Evolutionary conservation across 2,113 vertebrate species (phyloP), one percentile per base, ranked within the genome.

Genomic region (Ammodytes dubius): DNA sequence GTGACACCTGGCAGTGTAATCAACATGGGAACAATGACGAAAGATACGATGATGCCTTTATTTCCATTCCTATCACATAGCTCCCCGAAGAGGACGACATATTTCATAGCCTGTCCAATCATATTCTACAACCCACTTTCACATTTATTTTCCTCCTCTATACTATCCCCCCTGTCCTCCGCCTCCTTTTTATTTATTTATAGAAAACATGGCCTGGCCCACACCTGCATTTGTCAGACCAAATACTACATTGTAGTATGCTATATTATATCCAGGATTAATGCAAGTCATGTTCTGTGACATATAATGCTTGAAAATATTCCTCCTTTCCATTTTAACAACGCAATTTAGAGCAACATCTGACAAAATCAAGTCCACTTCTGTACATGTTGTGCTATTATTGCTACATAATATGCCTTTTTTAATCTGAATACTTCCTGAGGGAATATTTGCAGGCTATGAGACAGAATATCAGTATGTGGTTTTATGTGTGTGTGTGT

Each of bases 41-140:
- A 15, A 58, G 73, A 49, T 70, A 12, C 39, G 49, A 84, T 77
- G 47, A 70, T 70, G 70, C 1, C 15, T 71, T 83, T 65, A 82
- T 82, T 89, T 85, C 70, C 71, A 75, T 80, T 77, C 58, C 71
- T 43, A 7, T 0, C 40, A 53, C 37, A 60, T 47, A 9, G 47
- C 47, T 6, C 27, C 37, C n/a, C 6, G 4, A 27, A 27, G 52
- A 82, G 50, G 64, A 64, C 0, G 14, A 7, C 12, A 45, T 80
- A 75, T 77, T 81, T 87, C 68, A 72, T 42, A 15, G 53, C 39
- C n/a, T 19, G 37, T 84, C 74, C 80, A 87, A 82, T 86, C 82
- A 64, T 15, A 52, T 27, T 63, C 71, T 66, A 54, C 77, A 52
- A 19, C 74, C 73, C 64, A 40, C 68, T 43, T 27, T 40, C 57